Percentiles rank a stretch among this genome's conserved stretches.
phyloP scores from a whole-genome alignment of 2,888 invertebrate species.

The Spatulosminthurus flaviceps region DNA sequence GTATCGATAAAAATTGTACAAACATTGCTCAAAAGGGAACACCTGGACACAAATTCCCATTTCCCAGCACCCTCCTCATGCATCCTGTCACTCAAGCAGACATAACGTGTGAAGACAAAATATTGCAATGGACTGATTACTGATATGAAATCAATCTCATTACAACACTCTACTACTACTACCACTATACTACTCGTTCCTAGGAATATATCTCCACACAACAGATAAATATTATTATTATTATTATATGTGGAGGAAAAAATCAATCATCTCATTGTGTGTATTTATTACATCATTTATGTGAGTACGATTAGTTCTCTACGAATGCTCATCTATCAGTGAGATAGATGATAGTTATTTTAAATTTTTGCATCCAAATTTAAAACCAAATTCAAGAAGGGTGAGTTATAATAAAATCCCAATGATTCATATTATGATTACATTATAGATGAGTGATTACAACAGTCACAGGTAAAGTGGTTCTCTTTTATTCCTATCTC shows the following conservation, averaged over 20 bases:
- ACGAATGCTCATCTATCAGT: not conserved
- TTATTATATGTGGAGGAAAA: not conserved
- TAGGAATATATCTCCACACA: not conserved
- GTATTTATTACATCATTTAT: not conserved
- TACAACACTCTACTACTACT: too few species aligned
- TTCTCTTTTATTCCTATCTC: not conserved
- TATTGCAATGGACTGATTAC: not conserved
- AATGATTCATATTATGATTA: not conserved
- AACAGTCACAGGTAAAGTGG: conserved; percentile 1
- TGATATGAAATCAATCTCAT: conserved; percentile 24
- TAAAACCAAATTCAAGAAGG: not conserved
- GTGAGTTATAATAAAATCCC: not conserved
- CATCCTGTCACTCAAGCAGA: not conserved
- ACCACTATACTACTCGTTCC: not conserved
- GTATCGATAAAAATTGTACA: conserved; percentile 38
- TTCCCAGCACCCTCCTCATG: too few species aligned
- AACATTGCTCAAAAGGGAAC: conserved; percentile 30
- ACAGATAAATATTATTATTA: not conserved
- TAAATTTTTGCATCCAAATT: not conserved
- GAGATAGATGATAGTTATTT: not conserved
- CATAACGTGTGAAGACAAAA: not conserved
- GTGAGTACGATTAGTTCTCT: too few species aligned
- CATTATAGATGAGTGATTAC: conserved; percentile 18
- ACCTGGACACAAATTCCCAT: conserved; percentile 31
- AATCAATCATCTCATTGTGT: not conserved